Evolutionary conservation across 1,140 invertebrate genomes (phyloP), one percentile per base, ranked within the genome.

Genomic region (Saxidomus purpurata): DNA sequence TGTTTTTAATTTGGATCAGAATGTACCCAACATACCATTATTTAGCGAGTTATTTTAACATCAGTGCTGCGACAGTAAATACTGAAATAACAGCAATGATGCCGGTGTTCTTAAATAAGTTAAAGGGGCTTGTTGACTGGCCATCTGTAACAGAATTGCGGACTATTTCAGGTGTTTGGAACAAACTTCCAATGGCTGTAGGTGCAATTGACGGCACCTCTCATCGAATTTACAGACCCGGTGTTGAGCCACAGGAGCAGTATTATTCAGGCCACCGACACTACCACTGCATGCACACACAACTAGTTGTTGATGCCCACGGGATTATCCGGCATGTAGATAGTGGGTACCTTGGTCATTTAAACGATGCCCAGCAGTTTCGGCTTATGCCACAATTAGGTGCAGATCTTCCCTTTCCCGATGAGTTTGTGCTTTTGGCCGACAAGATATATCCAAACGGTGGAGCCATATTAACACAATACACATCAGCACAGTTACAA

Each of bases 181-280:
- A 25, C 43, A 76, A 76, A 43, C 40, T 76, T 15, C 34, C 43
- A 43, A 76, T 8, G 8, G 71, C 71, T 76, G 71, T 76, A 9
- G 40, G 71, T 17, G 71, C 71, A 19, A 76, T 76, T 8, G 71
- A 76, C 38, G 40, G 71, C 11, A 67, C 63, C 1, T 67, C 63
- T 31, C 63, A 31, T 34, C 4, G 31, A 19, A 67, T 67, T 6
- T 76, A 76, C 43, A 40, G 71, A 17, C 40, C 71, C 1, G 3
- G 1, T 36, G 38, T 43, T 9, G 40, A 43, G 71, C 71, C 34
- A 40, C 34, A 76, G 43, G 71, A 47, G 38, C 34, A 76, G 25
- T 59, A 11, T 59, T 59, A 59, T 6, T 59, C 52, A 4, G 52
- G 52, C 15, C 52, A 59, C 19, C 8, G 40, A 43, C 34, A 76